Conservation (phyloP, 2,113 vertebrate species). For the Natator depressus region DNA sequence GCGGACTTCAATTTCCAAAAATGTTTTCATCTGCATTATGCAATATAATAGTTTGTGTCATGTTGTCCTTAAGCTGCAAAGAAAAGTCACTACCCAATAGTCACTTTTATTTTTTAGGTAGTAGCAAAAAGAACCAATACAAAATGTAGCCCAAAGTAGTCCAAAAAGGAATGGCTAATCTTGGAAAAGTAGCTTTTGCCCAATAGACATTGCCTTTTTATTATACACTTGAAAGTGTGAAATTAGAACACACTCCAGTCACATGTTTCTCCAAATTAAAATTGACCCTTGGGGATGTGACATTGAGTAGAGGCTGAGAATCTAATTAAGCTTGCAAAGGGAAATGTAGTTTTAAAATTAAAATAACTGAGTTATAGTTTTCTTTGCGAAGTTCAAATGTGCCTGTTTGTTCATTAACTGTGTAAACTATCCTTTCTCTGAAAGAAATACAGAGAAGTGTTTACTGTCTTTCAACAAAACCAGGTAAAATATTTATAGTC, state of each 20-base stretch:
- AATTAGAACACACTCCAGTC: background rate
- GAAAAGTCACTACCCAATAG: background rate
- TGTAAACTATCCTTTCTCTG: background rate
- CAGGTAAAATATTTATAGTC: background rate
- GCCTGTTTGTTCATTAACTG: background rate
- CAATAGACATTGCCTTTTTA: background rate
- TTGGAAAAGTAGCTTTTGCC: background rate
- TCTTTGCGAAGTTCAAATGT: background rate
- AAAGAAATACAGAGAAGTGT: background rate
- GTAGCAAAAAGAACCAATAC: background rate
- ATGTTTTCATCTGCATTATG: background rate
- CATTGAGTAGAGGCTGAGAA: background rate
- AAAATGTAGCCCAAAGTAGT: background rate
- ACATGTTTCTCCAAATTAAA: background rate
- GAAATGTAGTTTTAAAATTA: background rate
- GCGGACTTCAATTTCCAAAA: background rate
- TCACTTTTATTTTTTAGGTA: background rate
- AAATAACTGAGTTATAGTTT: background rate
- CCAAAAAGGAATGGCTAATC: background rate
- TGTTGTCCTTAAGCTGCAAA: background rate
- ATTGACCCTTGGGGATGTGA: background rate
- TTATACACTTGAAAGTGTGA: background rate
- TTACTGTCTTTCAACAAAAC: background rate
- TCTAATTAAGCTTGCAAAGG: background rate
- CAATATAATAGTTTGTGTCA: accelerated